phyloP scores from a whole-genome alignment of 2,113 vertebrate genomes.

The Ammospiza caudacuta region DNA sequence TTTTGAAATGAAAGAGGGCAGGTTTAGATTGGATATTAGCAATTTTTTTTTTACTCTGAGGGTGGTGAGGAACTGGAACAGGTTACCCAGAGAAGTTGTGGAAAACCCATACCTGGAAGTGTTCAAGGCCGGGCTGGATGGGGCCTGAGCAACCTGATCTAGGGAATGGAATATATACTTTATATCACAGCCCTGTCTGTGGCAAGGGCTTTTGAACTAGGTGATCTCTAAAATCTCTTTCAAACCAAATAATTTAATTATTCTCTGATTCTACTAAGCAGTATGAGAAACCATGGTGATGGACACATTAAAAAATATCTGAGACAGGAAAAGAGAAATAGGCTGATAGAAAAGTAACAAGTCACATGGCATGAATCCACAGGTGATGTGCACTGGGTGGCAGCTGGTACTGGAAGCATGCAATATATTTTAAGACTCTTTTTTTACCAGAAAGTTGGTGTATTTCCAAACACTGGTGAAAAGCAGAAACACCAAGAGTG shows the following conservation, averaged over 20 bases:
- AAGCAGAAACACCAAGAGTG: neutral
- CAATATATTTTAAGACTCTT: neutral
- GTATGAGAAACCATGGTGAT: neutral
- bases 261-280: neutral
- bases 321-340: neutral
- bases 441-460: neutral
- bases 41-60: neutral
- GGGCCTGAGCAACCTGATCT: fast-evolving
- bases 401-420: constrained; percentile 13
- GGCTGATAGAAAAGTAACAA: constrained; percentile 2
- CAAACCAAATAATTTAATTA: neutral
- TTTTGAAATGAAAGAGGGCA: neutral
- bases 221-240: neutral
- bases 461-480: constrained; percentile 26
- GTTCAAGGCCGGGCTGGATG: neutral
- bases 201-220: neutral
- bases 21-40: neutral
- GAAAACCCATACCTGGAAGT: neutral
- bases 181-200: neutral
- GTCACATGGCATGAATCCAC: neutral
- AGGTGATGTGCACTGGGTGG: constrained; percentile 23
- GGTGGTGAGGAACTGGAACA: neutral
- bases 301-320: constrained; percentile 6
- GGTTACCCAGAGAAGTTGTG: neutral
- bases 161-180: neutral